A percentile compares a stretch with the other conserved stretches of the same genome.
Evolutionary conservation across 2,888 invertebrate species (phyloP).

Genomic region (Dascillus cervinus): DNA sequence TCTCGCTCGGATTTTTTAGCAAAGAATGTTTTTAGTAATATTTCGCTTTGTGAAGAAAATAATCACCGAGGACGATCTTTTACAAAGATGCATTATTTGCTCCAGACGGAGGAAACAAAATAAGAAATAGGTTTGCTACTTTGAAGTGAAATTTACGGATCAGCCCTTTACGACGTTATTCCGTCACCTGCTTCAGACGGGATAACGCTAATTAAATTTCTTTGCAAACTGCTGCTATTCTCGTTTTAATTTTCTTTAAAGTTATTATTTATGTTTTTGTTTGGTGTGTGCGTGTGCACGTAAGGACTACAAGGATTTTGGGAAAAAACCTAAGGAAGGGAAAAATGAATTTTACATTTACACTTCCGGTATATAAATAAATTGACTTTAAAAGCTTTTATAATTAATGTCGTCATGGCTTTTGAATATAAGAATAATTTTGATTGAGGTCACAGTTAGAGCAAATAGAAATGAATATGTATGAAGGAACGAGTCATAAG

Average conservation of each 20-base stretch:
- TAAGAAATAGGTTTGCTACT: conserved; percentile 9
- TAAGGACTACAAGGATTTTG: no score
- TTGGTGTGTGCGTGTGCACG: no score
- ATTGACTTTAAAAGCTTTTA: no score
- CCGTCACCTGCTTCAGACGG: conserved; percentile 10
- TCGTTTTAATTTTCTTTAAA: conserved; percentile 1
- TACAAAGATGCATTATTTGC: not conserved
- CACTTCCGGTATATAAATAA: no score
- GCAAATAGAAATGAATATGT: conserved; percentile 17
- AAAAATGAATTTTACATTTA: no score
- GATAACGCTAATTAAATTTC: conserved; percentile 12
- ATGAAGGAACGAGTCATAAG: conserved; percentile 22
- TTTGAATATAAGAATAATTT: conserved; percentile 14
- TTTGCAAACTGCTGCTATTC: conserved; percentile 6
- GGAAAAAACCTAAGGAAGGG: no score
- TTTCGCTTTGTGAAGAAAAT: no score
- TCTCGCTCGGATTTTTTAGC: no score
- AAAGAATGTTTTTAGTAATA: no score
- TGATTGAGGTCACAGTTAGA: conserved; percentile 16
- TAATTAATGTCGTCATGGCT: conserved; percentile 10
- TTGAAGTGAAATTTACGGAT: conserved; percentile 8
- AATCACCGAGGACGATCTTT: no score
- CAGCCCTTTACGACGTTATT: conserved; percentile 9
- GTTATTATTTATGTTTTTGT: no score
- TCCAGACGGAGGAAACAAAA: not conserved